phyloP scores from a whole-genome alignment of 1,140 invertebrate genomes.

The Telenomus remus region DNA sequence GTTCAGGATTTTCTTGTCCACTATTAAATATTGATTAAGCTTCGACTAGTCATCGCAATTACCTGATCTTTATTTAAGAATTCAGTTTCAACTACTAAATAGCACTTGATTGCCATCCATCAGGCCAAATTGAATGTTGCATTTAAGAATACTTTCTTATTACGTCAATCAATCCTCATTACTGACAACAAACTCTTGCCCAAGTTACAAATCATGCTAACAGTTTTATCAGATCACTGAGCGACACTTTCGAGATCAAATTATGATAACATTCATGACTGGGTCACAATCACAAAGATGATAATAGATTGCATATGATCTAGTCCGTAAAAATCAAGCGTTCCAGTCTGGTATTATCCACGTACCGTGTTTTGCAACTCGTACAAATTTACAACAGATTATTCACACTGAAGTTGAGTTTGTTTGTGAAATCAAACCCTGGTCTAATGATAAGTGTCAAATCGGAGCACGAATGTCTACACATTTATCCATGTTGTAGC shows the following conservation, averaged over 20 bases:
- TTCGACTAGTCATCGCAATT: conserved; percentile 42
- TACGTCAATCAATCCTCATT: no score
- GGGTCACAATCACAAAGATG: background rate
- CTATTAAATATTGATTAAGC: conserved; percentile 38
- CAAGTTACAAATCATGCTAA: no score
- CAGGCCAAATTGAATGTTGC: no score
- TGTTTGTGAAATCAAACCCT: conserved; percentile 37
- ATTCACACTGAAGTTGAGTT: conserved; percentile 28
- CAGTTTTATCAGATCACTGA: no score
- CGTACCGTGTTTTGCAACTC: conserved; percentile 20
- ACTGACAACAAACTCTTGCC: no score
- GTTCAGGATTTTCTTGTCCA: no score
- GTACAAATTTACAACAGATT: conserved; percentile 21
- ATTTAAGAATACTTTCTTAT: no score
- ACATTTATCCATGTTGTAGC: no score
- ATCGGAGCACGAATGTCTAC: background rate
- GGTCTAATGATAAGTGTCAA: conserved; percentile 25
- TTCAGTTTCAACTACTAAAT: conserved; percentile 28
- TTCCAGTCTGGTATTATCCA: conserved; percentile 8
- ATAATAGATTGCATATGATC: conserved; percentile 21
- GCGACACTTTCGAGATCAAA: no score
- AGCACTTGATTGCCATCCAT: conserved; percentile 13
- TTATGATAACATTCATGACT: no score
- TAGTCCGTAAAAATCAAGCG: conserved; percentile 21
- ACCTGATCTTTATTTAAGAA: conserved; percentile 29